A percentile compares a stretch with the other conserved stretches of the same genome.
Evolutionary conservation across 2,113 vertebrate species (phyloP).

Genomic region (human (Homo sapiens)): GRCh38 chr11:57961501-57962000

Average conservation of each 20-base stretch:
- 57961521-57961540: neutral
- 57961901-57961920: neutral
- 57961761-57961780: neutral
- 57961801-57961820: neutral
- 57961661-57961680: neutral
- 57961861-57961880: neutral
- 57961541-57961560: accelerated
- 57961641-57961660: accelerated
- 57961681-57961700: neutral
- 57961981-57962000: neutral
- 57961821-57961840: neutral
- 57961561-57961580: neutral
- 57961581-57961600: neutral
- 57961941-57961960: accelerated
- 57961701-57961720: neutral
- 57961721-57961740: neutral
- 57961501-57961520: accelerated
- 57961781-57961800: neutral
- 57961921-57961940: neutral
- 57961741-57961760: neutral
- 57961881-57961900: neutral
- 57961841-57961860: neutral
- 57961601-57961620: neutral
- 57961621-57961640: neutral
- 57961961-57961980: neutral